Percentiles rank a stretch among this genome's conserved stretches.
Evolutionary conservation across 2,113 vertebrate genomes (phyloP).

Genomic region (Epinephelus lanceolatus): DNA sequence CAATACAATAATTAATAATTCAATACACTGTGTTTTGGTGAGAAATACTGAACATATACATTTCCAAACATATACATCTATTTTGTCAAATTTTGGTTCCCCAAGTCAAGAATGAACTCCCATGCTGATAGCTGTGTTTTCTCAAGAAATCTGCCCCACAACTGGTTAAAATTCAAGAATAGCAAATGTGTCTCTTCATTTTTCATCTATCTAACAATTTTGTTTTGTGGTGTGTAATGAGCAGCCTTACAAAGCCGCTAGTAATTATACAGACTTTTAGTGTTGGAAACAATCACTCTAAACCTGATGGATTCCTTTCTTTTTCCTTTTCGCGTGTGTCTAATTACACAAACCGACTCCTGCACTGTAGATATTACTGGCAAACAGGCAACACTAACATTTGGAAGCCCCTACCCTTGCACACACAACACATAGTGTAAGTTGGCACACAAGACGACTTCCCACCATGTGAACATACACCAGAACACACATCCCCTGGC

Average conservation of each 20-base stretch:
- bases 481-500: neutral
- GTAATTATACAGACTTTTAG: neutral
- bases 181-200: neutral
- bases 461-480: neutral
- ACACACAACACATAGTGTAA: neutral
- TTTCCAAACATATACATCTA: too few species aligned
- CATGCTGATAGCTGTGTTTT: too few species aligned
- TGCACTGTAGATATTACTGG: neutral
- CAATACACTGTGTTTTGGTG: too few species aligned
- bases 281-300: neutral
- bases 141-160: too few species aligned
- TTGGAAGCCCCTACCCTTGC: neutral
- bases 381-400: neutral
- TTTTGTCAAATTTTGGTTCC: too few species aligned
- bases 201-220: too few species aligned
- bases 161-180: neutral
- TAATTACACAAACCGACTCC: neutral
- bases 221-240: neutral
- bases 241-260: neutral
- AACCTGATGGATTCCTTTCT: neutral
- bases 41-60: too few species aligned
- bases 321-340: too few species aligned
- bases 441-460: neutral
- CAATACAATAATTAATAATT: too few species aligned
- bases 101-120: too few species aligned